A percentile compares a stretch with the other conserved stretches of the same genome.
Conservation (phyloP, 2,797 vertebrate species). For the Leontopithecus rosalia region DNA sequence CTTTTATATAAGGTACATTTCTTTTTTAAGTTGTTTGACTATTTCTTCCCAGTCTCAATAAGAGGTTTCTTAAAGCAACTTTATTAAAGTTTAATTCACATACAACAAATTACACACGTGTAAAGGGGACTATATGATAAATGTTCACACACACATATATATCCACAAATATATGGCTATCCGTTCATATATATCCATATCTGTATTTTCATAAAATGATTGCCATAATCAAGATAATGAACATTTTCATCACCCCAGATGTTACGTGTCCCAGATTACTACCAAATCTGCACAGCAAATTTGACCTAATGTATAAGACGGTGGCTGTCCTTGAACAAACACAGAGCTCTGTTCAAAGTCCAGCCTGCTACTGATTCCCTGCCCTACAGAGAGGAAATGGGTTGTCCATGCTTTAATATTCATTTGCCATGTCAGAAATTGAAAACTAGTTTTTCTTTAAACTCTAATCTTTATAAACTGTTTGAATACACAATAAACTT, state of each 20-base stretch:
- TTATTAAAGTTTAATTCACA: not conserved
- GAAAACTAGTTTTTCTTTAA: not conserved
- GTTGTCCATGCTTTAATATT: not conserved
- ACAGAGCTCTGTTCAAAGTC: too few species aligned
- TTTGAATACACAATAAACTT: constrained; percentile 5
- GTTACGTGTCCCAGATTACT: not conserved
- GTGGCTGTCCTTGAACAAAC: not conserved
- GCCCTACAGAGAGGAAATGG: not conserved
- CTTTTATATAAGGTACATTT: not conserved
- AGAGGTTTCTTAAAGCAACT: not conserved
- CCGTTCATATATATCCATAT: not conserved
- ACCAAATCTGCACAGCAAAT: not conserved
- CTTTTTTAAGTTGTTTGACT: not conserved
- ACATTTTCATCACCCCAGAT: not conserved
- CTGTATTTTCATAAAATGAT: not conserved
- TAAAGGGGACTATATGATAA: not conserved
- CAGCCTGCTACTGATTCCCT: not conserved
- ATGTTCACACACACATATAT: not conserved
- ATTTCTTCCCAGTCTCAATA: not conserved
- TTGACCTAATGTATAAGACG: not conserved
- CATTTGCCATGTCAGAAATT: not conserved
- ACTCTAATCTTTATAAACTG: not conserved
- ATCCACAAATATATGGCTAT: not conserved
- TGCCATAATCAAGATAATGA: not conserved
- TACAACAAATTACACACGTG: not conserved